phyloP scores from a whole-genome alignment of 2,797 vertebrate genomes.

The Lithobates pipiens region DNA sequence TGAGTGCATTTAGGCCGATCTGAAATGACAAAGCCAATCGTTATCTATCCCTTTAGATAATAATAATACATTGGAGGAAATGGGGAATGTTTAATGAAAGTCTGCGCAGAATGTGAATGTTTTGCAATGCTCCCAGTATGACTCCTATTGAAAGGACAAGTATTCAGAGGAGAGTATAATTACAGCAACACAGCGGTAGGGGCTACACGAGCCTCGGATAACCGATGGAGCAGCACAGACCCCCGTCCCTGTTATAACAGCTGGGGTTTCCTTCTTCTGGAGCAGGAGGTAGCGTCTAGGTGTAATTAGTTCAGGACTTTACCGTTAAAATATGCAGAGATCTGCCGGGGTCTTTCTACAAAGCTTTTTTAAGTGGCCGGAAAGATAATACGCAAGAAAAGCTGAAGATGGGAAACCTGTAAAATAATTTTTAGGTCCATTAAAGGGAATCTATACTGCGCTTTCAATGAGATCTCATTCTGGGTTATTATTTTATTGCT shows the following conservation, averaged over 20 bases:
- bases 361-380: too few species aligned
- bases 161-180: slow-evolving; percentile 36
- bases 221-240: neutral
- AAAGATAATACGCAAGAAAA: too few species aligned
- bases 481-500: too few species aligned
- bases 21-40: neutral
- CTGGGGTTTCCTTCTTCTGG: neutral
- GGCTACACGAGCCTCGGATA: neutral
- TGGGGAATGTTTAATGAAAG: neutral
- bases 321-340: neutral
- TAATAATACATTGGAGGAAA: neutral
- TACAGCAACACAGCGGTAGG: slow-evolving; percentile 33
- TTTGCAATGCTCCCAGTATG: neutral
- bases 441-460: too few species aligned
- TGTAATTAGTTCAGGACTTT: neutral
- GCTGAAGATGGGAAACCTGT: too few species aligned
- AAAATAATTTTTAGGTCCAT: too few species aligned
- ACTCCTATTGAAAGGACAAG: slow-evolving; percentile 33
- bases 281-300: neutral
- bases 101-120: neutral
- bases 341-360: neutral
- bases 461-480: too few species aligned
- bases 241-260: neutral
- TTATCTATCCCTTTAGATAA: neutral
- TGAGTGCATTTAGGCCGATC: neutral